Conservation (phyloP, 2,888 invertebrate genomes). For the Lathronympha strigana region DNA sequence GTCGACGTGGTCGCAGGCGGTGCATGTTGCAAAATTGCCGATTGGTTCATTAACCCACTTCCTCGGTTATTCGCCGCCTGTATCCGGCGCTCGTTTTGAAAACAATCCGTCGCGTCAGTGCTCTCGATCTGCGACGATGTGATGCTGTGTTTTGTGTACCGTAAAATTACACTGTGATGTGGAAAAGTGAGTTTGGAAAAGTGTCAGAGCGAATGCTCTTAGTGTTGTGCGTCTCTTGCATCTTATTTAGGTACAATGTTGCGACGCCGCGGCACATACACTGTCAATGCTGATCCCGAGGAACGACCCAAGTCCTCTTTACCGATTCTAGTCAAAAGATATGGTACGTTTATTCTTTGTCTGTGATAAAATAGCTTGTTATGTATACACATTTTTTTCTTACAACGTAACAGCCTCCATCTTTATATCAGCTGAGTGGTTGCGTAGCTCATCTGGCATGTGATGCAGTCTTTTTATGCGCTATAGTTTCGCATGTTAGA, state of each 20-base stretch:
- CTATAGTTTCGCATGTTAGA: slow-evolving; percentile 4
- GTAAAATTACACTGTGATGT: slow-evolving; percentile 35
- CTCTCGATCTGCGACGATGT: slow-evolving; percentile 11
- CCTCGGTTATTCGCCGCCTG: slow-evolving; percentile 57
- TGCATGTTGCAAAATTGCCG: slow-evolving; percentile 75
- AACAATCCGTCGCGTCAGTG: slow-evolving; percentile 55
- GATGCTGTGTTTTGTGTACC: slow-evolving; percentile 15
- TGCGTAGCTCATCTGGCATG: slow-evolving; percentile 34
- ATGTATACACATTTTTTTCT: slow-evolving; percentile 1
- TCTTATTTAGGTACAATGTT: slow-evolving; percentile 60
- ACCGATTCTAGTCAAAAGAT: slow-evolving; percentile 58
- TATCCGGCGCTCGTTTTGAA: slow-evolving; percentile 63
- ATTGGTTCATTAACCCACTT: slow-evolving; percentile 75
- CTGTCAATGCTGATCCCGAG: slow-evolving; percentile 71
- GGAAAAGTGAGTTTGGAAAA: slow-evolving; percentile 25
- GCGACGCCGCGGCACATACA: slow-evolving; percentile 76
- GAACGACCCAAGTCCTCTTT: slow-evolving; percentile 58
- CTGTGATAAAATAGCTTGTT: slow-evolving; percentile 2
- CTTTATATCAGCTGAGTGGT: slow-evolving; percentile 34
- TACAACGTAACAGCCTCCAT: slow-evolving; percentile 11
- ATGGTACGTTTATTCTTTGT: slow-evolving; percentile 56
- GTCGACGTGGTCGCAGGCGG: slow-evolving; percentile 62
- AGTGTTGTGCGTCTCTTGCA: slow-evolving; percentile 41
- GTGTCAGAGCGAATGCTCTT: slow-evolving; percentile 39
- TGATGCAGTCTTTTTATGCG: slow-evolving; percentile 23